Conservation (phyloP, 92 coral and sea anemone genomes). For the Zoanthus solanderi region DNA sequence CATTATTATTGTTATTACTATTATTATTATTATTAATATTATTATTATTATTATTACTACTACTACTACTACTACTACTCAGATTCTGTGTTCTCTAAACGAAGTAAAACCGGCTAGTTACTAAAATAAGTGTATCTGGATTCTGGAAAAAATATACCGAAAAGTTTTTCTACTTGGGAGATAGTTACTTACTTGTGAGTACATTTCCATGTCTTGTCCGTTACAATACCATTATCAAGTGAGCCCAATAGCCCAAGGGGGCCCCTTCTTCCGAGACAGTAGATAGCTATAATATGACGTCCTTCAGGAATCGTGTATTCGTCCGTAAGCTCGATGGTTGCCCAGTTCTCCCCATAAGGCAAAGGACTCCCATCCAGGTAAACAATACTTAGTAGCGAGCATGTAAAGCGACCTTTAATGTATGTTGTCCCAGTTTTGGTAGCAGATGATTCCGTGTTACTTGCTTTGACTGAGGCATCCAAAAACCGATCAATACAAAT, state of each 20-base stretch:
- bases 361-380: conserved; percentile 39
- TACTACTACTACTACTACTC: no score
- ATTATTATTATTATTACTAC: no score
- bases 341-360: conserved; percentile 41
- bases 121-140: no score
- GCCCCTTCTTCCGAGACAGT: conserved; percentile 37
- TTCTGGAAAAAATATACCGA: no score
- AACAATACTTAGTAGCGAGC: conserved; percentile 35
- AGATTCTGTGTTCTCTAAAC: no score
- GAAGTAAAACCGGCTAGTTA: no score
- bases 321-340: conserved; percentile 14
- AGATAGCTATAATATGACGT: conserved; percentile 30
- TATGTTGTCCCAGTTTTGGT: conserved; percentile 6
- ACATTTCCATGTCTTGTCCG: conserved; percentile 44
- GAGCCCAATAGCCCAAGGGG: conserved; percentile 28
- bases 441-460: background rate
- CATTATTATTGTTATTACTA: no score
- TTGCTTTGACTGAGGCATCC: conserved; percentile 10
- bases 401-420: conserved; percentile 28
- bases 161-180: no score
- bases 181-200: conserved; percentile 34
- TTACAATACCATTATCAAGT: conserved; percentile 39
- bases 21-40: no score
- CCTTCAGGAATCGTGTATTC: conserved; percentile 42
- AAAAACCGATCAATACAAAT: no score